Base-by-base conservation (phyloP, 2,113 vertebrate species). In the Gopherus flavomarginatus region DNA sequence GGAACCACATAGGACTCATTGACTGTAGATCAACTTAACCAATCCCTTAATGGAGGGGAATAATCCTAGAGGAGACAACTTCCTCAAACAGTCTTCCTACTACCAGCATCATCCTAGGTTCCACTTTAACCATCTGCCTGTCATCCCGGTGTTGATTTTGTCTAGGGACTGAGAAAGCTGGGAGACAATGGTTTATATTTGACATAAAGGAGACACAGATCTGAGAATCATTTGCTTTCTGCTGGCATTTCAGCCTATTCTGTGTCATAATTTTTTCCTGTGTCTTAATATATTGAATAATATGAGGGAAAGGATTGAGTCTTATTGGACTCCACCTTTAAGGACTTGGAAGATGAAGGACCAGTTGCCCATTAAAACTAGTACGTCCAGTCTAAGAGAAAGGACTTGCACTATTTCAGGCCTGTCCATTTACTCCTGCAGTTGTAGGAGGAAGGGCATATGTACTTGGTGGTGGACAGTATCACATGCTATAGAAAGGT, bases 231-330 rank as follows among this genome's bases (percentile, higher is more conserved):
- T 29, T 29, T 29, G 10, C 57, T 59, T 31, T 59, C 57, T 59
- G 27, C 57, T 59, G 87, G 44, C 56, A 21, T 47, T 59, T 59
- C 69, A 44, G 0, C 2, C 84, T 50, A 81, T 35, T 16, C 29
- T 27, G 35, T 49, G 6, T 24, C 29, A 81, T 3, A n/a, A n/a
- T 4, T 1, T 56, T 83, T 91, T 44, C 16, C 4, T 42, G 2
- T 17, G 4, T 82, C 6, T 53, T 59, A 31, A 54, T 29, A 4
- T 42, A 14, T 47, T 77, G 75, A 87, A 44, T 50, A 77, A 11
- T 0, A 0, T 42, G 26, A 86, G 1, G 1, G 1, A 65, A 22
- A 78, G 89, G 29, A 62, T 47, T 65, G 31, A 56, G 54, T 44
- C 2, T 44, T 87, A 8, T 14, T 21, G 31, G 49, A 14, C 56